Evolutionary conservation across 2,113 vertebrate genomes (phyloP).

Genomic region (Albula glossodonta): DNA sequence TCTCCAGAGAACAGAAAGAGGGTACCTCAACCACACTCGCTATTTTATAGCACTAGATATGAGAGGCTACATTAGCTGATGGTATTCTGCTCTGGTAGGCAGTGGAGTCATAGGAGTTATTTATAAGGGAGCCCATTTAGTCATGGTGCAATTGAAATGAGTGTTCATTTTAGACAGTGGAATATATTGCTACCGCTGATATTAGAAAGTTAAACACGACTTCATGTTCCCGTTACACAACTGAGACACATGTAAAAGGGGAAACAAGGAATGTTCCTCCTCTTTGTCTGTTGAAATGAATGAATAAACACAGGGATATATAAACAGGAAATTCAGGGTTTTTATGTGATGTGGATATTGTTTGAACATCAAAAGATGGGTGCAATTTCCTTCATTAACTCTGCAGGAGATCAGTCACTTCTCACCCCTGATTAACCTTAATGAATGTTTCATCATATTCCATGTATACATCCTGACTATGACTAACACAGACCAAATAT

Average conservation of each 20-base stretch:
- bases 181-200: neutral
- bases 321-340: neutral
- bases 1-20: too few relatives aligned
- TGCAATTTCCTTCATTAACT: neutral
- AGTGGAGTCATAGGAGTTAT: neutral
- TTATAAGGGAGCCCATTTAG: neutral
- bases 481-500: neutral
- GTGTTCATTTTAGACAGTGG: neutral
- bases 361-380: neutral
- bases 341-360: neutral
- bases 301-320: neutral
- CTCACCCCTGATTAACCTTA: neutral
- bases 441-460: neutral
- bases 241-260: neutral
- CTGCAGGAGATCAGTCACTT: too few relatives aligned
- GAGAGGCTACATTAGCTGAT: too few relatives aligned
- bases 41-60: too few relatives aligned
- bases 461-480: neutral
- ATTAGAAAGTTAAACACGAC: neutral
- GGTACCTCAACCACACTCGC: too few relatives aligned
- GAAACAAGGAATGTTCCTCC: neutral
- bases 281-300: neutral
- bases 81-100: neutral
- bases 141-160: neutral
- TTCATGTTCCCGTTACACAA: neutral